These are phyloP conservation scores for Notoglanidium macrostoma DNA, from an alignment of 2,797 vertebrate species.

Conservation along the genomic window DNA sequence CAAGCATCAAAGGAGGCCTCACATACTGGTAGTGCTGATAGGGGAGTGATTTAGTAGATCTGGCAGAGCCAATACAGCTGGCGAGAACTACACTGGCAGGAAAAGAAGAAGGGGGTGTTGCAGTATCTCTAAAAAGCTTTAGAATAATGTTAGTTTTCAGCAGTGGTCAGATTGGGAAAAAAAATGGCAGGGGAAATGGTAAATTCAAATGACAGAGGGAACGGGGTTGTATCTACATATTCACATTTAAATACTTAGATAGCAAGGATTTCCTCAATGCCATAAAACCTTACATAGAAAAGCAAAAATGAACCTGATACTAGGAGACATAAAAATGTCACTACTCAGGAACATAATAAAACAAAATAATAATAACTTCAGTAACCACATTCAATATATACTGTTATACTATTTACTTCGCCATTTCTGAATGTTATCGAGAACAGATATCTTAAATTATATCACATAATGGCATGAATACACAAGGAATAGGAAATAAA, in stretches of 20 bases:
- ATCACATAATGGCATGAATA: not conserved
- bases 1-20: slow-evolving; percentile 35
- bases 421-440: not conserved
- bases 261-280: not conserved
- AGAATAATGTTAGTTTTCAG: slow-evolving; percentile 25
- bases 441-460: not conserved
- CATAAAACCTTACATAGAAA: not conserved
- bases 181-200: not conserved
- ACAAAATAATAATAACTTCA: not conserved
- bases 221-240: not conserved
- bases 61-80: slow-evolving; percentile 20
- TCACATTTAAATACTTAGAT: not conserved
- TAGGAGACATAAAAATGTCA: not conserved
- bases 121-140: not conserved
- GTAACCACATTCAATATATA: not conserved
- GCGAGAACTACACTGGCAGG: slow-evolving; percentile 8
- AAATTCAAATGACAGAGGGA: not conserved
- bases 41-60: slow-evolving; percentile 22
- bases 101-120: not conserved
- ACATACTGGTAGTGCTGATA: slow-evolving; percentile 50
- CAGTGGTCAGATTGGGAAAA: not conserved
- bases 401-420: not conserved
- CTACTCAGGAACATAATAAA: not conserved
- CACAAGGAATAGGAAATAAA: not conserved
- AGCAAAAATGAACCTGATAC: not conserved